These are phyloP conservation scores for Amblyteles armatorius DNA, from an alignment of 2,888 invertebrate genomes.

Conservation along the genomic window DNA sequence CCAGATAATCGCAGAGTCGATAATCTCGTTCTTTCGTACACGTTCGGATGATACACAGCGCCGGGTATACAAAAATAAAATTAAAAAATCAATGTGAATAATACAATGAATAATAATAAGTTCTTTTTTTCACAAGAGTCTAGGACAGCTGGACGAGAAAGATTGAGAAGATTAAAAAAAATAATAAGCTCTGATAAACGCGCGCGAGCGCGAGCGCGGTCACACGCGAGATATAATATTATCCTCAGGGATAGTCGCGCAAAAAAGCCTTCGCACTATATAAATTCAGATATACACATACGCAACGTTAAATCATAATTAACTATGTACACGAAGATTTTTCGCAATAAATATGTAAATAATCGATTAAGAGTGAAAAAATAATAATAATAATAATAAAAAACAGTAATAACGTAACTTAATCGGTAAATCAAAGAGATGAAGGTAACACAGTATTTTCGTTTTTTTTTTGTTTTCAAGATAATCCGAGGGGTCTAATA, in stretches of 20 bases:
- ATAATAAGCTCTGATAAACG: slow-evolving; percentile 62
- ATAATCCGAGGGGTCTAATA: slow-evolving; percentile 39
- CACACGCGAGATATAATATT: slow-evolving; percentile 73
- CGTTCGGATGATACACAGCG: slow-evolving; percentile 49
- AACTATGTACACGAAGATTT: slow-evolving; percentile 66
- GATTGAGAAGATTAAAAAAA: slow-evolving; percentile 24
- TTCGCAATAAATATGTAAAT: slow-evolving; percentile 68
- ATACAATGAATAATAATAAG: slow-evolving; percentile 18
- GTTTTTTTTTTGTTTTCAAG: slow-evolving; percentile 8
- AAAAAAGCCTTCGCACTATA: slow-evolving; percentile 26
- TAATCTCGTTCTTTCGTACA: slow-evolving; percentile 40
- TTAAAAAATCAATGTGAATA: slow-evolving; percentile 45
- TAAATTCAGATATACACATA: slow-evolving; percentile 51
- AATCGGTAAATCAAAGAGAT: slow-evolving; percentile 50
- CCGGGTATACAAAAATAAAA: slow-evolving; percentile 38
- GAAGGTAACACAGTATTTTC: slow-evolving; percentile 59
- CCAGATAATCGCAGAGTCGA: slow-evolving; percentile 37
- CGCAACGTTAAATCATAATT: slow-evolving; percentile 52
- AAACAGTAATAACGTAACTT: slow-evolving; percentile 62
- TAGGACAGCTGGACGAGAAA: slow-evolving; percentile 36
- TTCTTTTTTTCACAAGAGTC: slow-evolving; percentile 34
- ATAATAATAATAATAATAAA: slow-evolving; percentile 68
- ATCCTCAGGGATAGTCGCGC: slow-evolving; percentile 60
- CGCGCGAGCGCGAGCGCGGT: slow-evolving; percentile 30
- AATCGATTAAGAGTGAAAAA: slow-evolving; percentile 52